Conservation (phyloP, 2,888 invertebrate species). For the Molanna angustata region DNA sequence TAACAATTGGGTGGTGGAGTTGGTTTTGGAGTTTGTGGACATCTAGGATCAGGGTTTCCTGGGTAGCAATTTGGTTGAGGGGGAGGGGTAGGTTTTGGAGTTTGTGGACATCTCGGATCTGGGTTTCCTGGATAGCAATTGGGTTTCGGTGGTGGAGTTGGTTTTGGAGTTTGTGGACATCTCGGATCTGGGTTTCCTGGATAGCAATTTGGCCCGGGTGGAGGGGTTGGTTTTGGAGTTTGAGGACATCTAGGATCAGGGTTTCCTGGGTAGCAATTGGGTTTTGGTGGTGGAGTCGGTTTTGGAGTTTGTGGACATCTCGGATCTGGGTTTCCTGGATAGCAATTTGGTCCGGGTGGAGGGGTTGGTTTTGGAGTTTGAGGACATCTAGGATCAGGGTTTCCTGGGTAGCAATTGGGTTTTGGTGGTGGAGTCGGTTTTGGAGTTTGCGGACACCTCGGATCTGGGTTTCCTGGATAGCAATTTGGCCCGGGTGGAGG, state of each 20-base stretch:
- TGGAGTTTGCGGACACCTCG: slow-evolving; percentile 40
- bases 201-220: slow-evolving; percentile 35
- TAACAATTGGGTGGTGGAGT: slow-evolving; percentile 32
- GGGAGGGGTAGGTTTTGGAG: slow-evolving; percentile 30
- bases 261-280: slow-evolving; percentile 36
- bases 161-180: slow-evolving; percentile 33
- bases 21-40: slow-evolving; percentile 30
- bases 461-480: slow-evolving; percentile 38
- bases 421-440: slow-evolving; percentile 28
- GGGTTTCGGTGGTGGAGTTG: slow-evolving; percentile 24
- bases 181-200: slow-evolving; percentile 38
- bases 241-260: slow-evolving; percentile 38
- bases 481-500: slow-evolving; percentile 32
- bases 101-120: slow-evolving; percentile 39
- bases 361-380: slow-evolving; percentile 32
- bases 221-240: slow-evolving; percentile 31
- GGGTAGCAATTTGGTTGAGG: slow-evolving; percentile 38
- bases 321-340: slow-evolving; percentile 39
- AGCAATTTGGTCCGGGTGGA: slow-evolving; percentile 7
- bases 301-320: slow-evolving; percentile 36
- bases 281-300: slow-evolving; percentile 38
- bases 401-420: slow-evolving; percentile 35
- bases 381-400: slow-evolving; percentile 41
- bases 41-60: slow-evolving; percentile 43
- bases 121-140: slow-evolving; percentile 41